Base-by-base conservation (phyloP, 2,888 invertebrate genomes). In the Protophormia terraenovae region DNA sequence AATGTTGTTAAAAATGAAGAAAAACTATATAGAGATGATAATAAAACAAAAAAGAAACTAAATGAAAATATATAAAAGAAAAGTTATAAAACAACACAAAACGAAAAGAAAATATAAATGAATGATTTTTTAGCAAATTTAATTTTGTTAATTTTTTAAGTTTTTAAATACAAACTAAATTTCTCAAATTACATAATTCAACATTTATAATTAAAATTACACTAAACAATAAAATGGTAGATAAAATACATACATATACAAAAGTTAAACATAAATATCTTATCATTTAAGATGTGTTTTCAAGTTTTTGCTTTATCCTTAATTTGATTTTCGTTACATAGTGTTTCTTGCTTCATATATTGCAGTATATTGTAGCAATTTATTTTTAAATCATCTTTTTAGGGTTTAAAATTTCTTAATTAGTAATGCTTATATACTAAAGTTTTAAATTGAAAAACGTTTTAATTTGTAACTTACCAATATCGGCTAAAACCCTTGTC, bases 401-500 rank as follows among this genome's bases (percentile, higher is more conserved):
- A 45, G 24, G 41, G 3, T 60, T 45, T 38, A 24, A 2, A 71
- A 60, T 72, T 5, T 24, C 6, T 19, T 35, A 19, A 14, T 67
- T 50, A 73, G 50, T 58, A 10, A n/a, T n/a, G n/a, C n/a, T n/a
- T n/a, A n/a, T n/a, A n/a, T n/a, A n/a, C n/a, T n/a, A n/a, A n/a
- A n/a, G n/a, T n/a, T n/a, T n/a, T n/a, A n/a, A n/a, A n/a, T n/a
- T n/a, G n/a, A n/a, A n/a, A n/a, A n/a, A n/a, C n/a, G n/a, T n/a
- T n/a, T n/a, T n/a, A n/a, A n/a, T n/a, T n/a, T n/a, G n/a, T n/a
- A 62, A 83, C 77, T 69, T 87, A 91, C 94, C 94, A 86, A 95
- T 89, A 87, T 95, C 94, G 78, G 94, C 93, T 38, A 96, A 87
- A 53, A 94, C 93, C 87, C 96, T 94, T 82, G 95, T 94, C 91